These are phyloP conservation scores for Lampropteryx suffumata DNA, from an alignment of 2,888 invertebrate species.

Conservation along the genomic window DNA sequence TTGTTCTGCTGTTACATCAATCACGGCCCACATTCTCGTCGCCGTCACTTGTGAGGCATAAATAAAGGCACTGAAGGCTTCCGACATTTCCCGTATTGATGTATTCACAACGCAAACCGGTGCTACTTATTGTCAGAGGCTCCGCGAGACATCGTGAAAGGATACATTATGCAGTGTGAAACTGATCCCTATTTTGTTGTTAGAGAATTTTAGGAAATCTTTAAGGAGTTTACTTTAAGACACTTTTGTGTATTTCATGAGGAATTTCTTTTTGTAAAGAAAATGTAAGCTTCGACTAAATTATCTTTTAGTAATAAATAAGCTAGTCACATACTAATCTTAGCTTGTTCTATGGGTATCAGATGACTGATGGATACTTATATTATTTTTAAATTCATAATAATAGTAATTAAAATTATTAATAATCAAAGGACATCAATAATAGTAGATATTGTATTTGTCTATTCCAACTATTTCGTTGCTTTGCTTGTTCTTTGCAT, in stretches of 20 bases:
- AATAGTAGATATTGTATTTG: too few species aligned
- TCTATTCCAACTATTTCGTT: too few species aligned
- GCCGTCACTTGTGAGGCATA: constrained; percentile 62
- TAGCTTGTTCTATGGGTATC: too few species aligned
- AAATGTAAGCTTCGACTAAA: too few species aligned
- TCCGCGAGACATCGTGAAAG: constrained; percentile 43
- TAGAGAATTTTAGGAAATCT: constrained; percentile 19
- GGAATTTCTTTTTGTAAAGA: too few species aligned
- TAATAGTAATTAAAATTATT: too few species aligned
- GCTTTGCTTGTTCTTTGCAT: too few species aligned
- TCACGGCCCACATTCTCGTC: constrained; percentile 61
- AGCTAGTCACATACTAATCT: too few species aligned
- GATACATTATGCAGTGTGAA: constrained; percentile 35
- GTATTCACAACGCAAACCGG: constrained; percentile 62
- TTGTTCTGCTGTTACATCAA: constrained; percentile 65
- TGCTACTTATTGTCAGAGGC: constrained; percentile 57
- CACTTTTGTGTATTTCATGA: not conserved
- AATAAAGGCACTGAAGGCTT: constrained; percentile 66
- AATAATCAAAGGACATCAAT: too few species aligned
- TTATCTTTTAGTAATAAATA: too few species aligned
- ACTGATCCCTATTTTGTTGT: constrained; percentile 27
- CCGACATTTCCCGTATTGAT: constrained; percentile 63
- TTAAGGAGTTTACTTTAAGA: constrained; percentile 15
- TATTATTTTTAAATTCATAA: too few species aligned
- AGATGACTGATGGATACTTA: too few species aligned